Conservation (phyloP, 2,888 invertebrate genomes). For the Cinara cedri region DNA sequence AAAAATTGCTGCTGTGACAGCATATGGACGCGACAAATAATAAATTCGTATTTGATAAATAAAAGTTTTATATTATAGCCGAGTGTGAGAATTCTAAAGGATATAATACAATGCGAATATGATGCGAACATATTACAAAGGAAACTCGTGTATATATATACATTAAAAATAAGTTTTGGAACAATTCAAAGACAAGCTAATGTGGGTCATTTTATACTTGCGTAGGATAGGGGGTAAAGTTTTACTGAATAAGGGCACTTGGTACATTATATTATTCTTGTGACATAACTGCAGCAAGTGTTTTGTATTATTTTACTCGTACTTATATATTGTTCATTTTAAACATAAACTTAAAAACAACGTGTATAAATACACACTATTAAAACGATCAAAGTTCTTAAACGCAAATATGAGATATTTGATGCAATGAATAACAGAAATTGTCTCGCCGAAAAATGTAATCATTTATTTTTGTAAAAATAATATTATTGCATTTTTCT, state of each 20-base stretch:
- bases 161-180: conserved; percentile 8
- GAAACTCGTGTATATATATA: not conserved
- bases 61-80: conserved; percentile 10
- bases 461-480: too few species aligned
- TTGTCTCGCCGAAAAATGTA: too few species aligned
- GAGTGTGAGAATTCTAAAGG: conserved; percentile 3
- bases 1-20: too few species aligned
- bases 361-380: not conserved
- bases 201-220: conserved; percentile 31
- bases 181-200: conserved; percentile 40
- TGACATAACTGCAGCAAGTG: not conserved
- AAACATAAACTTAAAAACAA: conserved; percentile 19
- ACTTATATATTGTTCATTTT: not conserved
- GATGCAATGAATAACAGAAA: too few species aligned
- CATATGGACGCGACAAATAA: conserved; percentile 8
- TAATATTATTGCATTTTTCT: too few species aligned
- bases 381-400: conserved; percentile 2
- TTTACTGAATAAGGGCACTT: conserved; percentile 37
- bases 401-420: too few species aligned
- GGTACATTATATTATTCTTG: conserved; percentile 11
- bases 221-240: conserved; percentile 31
- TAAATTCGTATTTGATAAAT: not conserved
- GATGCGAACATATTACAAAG: not conserved
- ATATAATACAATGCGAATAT: not conserved
- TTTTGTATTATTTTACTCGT: conserved; percentile 21